Evolutionary conservation across 2,797 vertebrate species (phyloP).

Genomic region (Silurus lanzhouensis): DNA sequence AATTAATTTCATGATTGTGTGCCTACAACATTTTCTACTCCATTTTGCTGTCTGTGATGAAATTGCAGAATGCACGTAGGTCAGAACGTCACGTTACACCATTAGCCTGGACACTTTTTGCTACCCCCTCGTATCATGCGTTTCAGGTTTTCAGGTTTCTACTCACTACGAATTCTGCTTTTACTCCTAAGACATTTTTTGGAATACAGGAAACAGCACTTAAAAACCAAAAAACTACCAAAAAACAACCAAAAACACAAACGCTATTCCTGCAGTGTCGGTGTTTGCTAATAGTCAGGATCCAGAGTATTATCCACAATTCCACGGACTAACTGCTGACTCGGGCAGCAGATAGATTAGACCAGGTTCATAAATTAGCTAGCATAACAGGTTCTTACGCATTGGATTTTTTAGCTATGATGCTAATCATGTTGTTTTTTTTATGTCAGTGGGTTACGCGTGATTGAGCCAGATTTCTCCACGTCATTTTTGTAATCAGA

Average conservation of each 20-base stretch:
- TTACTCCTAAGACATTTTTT: slow-evolving; percentile 56
- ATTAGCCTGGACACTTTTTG: too few relatives aligned
- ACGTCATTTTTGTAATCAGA: not conserved
- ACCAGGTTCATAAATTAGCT: not conserved
- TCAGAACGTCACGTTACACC: too few relatives aligned
- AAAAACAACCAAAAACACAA: not conserved
- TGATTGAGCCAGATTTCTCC: not conserved
- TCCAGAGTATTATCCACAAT: not conserved
- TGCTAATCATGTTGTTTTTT: not conserved
- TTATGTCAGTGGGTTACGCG: not conserved
- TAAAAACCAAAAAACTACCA: not conserved
- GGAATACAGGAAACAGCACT: slow-evolving; percentile 7
- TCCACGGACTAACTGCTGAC: too few relatives aligned
- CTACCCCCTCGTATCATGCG: not conserved
- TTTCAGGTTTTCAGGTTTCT: slow-evolving; percentile 39
- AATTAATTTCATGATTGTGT: not conserved
- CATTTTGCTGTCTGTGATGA: too few relatives aligned
- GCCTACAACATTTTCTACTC: not conserved
- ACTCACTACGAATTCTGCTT: slow-evolving; percentile 52
- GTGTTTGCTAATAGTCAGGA: not conserved
- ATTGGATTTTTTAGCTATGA: not conserved
- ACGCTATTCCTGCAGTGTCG: not conserved
- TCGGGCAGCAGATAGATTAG: not conserved
- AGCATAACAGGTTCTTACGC: not conserved
- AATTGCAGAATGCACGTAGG: too few relatives aligned